phyloP scores from a whole-genome alignment of 2,113 vertebrate species.

The Misgurnus anguillicaudatus region DNA sequence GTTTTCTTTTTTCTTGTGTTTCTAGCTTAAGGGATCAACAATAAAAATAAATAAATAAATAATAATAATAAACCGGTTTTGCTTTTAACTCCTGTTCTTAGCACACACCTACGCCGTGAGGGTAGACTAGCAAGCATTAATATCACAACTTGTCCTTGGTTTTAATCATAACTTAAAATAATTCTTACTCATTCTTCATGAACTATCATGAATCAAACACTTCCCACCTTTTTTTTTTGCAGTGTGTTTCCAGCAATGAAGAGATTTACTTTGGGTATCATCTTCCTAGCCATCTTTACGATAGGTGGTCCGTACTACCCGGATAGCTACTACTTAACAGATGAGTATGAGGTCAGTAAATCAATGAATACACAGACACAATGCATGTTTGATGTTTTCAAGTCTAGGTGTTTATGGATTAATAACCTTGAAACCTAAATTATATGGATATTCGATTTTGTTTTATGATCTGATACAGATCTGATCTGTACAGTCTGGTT shows the following conservation, averaged over 20 bases:
- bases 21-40: not conserved
- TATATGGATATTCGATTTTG: not conserved
- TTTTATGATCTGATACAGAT: too few species aligned
- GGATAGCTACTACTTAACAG: conserved; percentile 86
- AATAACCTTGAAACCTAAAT: not conserved
- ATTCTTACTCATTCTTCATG: not conserved
- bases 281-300: conserved; percentile 83
- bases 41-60: too few species aligned
- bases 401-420: not conserved
- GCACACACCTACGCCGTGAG: not conserved
- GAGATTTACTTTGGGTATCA: conserved; percentile 86
- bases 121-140: too few species aligned
- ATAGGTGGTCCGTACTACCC: conserved; percentile 79
- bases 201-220: not conserved
- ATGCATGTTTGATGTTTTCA: not conserved
- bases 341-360: conserved; percentile 86
- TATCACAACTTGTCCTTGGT: too few species aligned
- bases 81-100: not conserved
- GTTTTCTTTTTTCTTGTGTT: not conserved
- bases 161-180: too few species aligned
- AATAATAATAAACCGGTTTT: not conserved
- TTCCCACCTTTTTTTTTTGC: conserved; percentile 46
- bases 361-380: not conserved
- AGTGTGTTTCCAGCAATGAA: conserved; percentile 85
- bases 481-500: not conserved